Evolutionary conservation across 2,797 vertebrate species (phyloP), one percentile per base, ranked within the genome.

Genomic region (Thalassophryne amazonica): DNA sequence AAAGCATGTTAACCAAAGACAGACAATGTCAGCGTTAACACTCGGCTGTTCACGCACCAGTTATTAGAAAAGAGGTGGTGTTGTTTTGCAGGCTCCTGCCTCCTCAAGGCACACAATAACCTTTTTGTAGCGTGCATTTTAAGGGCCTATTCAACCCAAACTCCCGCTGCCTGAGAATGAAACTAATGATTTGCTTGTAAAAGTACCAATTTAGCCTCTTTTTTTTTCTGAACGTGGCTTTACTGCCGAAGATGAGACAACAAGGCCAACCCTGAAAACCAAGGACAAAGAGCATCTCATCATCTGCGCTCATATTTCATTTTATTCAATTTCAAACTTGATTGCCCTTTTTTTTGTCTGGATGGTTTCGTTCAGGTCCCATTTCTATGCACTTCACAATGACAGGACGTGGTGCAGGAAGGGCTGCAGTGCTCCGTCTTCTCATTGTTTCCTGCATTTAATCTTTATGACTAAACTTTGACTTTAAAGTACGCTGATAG

Each of bases 401-500:
- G 52, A 64, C 52, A 42, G 53, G 52, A 38, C 38, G 3, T 2
- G 32, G 25, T 14, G 28, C 23, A 17, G 24, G 42, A 58, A 23
- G 24, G 28, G 43, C 66, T 72, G 33, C 36, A 25, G 39, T 49
- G 28, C 65, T 80, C 73, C 65, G 56, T 78, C 76, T 73, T 16
- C 67, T 61, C 45, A 21, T 50, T 29, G 59, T 64, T 53, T 60
- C 69, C 68, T 47, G 42, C 39, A 46, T 84, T 76, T 83, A 70
- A 83, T 86, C 68, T 85, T 80, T 59, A 76, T 40, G 62, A 43
- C 60, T 13, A 9, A 31, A 53, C 66, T 74, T 30, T 39, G 60
- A 57, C 59, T 83, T 84, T 64, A 76, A 41, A 69, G 66, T 73
- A 70, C 59, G 75, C 37, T 76, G 74, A 80, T 80, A 50, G 76